Percentiles rank a stretch among this genome's conserved stretches.
Evolutionary conservation across 2,888 invertebrate genomes (phyloP).

Genomic region (Esperia sulphurella): DNA sequence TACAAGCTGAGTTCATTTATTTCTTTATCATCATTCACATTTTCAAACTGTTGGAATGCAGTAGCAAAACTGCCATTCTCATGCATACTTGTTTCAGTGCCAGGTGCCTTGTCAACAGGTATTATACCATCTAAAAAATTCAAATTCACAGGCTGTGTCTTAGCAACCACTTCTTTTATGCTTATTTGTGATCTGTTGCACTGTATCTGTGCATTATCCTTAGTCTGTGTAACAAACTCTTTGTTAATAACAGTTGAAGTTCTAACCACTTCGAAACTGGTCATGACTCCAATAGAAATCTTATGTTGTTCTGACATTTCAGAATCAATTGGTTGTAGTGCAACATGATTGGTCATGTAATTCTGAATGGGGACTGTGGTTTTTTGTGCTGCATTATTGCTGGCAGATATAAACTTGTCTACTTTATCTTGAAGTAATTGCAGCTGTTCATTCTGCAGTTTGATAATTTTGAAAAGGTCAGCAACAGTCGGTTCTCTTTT

Average conservation of each 20-base stretch:
- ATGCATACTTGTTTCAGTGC: slow-evolving; percentile 8
- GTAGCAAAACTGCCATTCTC: slow-evolving; percentile 11
- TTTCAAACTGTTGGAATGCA: slow-evolving; percentile 17
- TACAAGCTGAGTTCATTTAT: slow-evolving; percentile 66
- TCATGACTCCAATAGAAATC: slow-evolving; percentile 86
- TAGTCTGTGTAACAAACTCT: slow-evolving; percentile 49
- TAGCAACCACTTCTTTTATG: slow-evolving; percentile 58
- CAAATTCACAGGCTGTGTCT: slow-evolving; percentile 42
- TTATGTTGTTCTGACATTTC: slow-evolving; percentile 52
- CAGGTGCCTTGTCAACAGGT: slow-evolving; percentile 28
- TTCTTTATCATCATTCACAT: slow-evolving; percentile 55
- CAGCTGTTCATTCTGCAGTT: slow-evolving; percentile 83
- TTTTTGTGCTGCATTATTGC: slow-evolving; percentile 30
- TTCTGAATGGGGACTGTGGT: slow-evolving; percentile 33
- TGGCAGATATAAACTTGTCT: slow-evolving; percentile 68
- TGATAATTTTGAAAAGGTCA: slow-evolving; percentile 82
- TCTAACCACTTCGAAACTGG: slow-evolving; percentile 82
- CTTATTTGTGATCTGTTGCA: slow-evolving; percentile 66
- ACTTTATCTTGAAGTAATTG: slow-evolving; percentile 82
- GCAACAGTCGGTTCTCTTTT: slow-evolving; percentile 75
- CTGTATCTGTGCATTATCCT: slow-evolving; percentile 60
- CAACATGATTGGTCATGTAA: slow-evolving; percentile 45
- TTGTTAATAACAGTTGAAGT: slow-evolving; percentile 70
- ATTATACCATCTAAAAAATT: slow-evolving; percentile 69
- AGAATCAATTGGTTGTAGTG: slow-evolving; percentile 49